A percentile compares a stretch with the other conserved stretches of the same genome.
Conservation (phyloP, 2,113 vertebrate species). For the Shinisaurus crocodilurus region DNA sequence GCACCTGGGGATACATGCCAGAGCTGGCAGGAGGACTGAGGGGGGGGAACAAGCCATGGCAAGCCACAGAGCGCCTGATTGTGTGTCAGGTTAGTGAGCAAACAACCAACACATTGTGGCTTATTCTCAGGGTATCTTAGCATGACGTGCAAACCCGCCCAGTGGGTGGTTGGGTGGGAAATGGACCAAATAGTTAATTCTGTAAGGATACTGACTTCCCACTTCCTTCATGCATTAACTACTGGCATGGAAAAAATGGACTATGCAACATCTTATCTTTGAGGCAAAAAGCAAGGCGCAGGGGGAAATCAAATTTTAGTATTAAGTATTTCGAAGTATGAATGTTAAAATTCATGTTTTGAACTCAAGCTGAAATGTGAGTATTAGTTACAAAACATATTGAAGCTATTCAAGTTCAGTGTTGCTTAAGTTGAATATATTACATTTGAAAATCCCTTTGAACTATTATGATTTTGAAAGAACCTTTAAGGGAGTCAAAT, state of each 20-base stretch:
- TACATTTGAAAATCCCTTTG: not conserved
- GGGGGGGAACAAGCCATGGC: no score
- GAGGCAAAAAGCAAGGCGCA: not conserved
- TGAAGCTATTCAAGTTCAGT: not conserved
- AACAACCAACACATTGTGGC: no score
- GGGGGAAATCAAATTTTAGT: not conserved
- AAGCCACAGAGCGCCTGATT: no score
- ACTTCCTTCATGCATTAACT: not conserved
- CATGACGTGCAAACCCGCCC: no score
- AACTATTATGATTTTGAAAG: not conserved
- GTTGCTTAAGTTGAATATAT: not conserved
- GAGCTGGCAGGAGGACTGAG: no score
- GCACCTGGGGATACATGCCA: no score
- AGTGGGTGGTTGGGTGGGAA: no score
- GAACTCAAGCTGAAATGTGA: not conserved
- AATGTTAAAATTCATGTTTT: not conserved
- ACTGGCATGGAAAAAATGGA: no score
- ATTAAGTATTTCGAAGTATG: not conserved
- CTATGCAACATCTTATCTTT: not conserved
- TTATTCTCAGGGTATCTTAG: no score
- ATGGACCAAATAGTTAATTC: not conserved
- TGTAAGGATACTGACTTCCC: no score
- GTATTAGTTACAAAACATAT: not conserved
- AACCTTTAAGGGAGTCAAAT: not conserved
- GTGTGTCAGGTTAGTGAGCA: no score